Conservation (phyloP, 2,113 vertebrate genomes). For the Myotis lucifugus region DNA sequence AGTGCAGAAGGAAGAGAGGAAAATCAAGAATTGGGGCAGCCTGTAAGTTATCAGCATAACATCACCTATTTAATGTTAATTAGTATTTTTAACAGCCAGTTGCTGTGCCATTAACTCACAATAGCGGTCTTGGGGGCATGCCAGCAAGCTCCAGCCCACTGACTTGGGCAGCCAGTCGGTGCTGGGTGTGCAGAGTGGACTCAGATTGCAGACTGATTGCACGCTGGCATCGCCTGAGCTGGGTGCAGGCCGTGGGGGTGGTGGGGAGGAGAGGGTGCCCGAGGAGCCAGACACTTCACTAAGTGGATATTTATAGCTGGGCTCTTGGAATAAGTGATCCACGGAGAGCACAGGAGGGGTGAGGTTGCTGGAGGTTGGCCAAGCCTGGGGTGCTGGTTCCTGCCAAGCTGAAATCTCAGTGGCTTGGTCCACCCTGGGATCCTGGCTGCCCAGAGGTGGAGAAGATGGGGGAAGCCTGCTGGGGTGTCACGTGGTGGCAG, state of each 20-base stretch:
- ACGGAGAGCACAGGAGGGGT: slow-evolving; percentile 51
- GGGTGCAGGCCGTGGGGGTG: neutral
- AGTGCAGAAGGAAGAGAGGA: neutral
- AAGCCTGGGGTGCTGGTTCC: slow-evolving; percentile 26
- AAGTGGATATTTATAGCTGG: slow-evolving; percentile 73
- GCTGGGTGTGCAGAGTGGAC: slow-evolving; percentile 45
- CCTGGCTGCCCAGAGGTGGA: neutral
- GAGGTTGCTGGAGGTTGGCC: slow-evolving; percentile 57
- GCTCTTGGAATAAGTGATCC: slow-evolving; percentile 66
- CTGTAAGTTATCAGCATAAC: slow-evolving; percentile 67
- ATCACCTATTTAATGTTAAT: slow-evolving; percentile 73
- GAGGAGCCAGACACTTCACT: slow-evolving; percentile 53
- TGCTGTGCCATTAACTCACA: slow-evolving; percentile 76
- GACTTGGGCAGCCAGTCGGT: slow-evolving; percentile 37
- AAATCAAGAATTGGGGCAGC: neutral
- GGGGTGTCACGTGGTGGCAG: neutral
- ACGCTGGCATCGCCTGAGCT: neutral
- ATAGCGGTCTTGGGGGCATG: slow-evolving; percentile 66
- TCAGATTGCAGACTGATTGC: slow-evolving; percentile 49
- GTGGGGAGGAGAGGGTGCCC: slow-evolving; percentile 11
- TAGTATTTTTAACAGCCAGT: slow-evolving; percentile 76
- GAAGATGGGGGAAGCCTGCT: neutral
- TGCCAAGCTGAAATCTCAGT: slow-evolving; percentile 60
- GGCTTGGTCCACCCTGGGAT: neutral
- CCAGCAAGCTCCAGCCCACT: slow-evolving; percentile 48